Percentiles rank a stretch among this genome's conserved stretches.
These are phyloP conservation scores for Limenitis camilla DNA, from an alignment of 2,888 invertebrate genomes.

Conservation along the genomic window DNA sequence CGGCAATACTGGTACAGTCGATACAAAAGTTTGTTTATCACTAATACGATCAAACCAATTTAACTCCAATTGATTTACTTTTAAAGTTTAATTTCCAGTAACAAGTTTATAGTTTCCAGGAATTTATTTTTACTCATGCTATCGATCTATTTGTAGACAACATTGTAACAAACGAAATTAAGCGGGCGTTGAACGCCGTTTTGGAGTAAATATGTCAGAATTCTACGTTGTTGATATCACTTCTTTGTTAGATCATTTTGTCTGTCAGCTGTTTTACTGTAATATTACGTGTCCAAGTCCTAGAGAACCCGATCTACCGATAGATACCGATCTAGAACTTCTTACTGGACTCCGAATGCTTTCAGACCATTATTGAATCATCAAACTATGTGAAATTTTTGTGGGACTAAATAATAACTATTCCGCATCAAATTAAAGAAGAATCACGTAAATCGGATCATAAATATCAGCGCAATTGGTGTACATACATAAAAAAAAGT, in stretches of 20 bases:
- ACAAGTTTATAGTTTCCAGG: slow-evolving; percentile 7
- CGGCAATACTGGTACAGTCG: background rate
- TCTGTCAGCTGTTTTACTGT: background rate
- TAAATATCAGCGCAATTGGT: no score
- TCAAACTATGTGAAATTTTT: no score
- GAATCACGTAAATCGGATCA: no score
- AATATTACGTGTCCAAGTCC: no score
- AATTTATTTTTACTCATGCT: slow-evolving; percentile 24
- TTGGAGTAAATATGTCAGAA: background rate
- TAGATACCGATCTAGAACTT: no score
- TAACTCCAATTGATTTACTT: background rate
- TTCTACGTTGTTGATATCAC: background rate
- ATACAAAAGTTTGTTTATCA: background rate
- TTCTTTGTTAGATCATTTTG: background rate
- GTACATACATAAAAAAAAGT: no score
- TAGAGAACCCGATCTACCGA: no score
- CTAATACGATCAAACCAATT: background rate
- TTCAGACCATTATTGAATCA: no score
- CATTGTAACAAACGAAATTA: slow-evolving; percentile 27
- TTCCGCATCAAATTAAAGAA: no score
- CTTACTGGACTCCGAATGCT: no score
- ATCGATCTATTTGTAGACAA: slow-evolving; percentile 32
- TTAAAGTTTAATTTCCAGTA: slow-evolving; percentile 7
- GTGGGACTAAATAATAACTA: no score
- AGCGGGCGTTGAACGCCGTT: slow-evolving; percentile 24